Percentiles rank a stretch among this genome's conserved stretches.
These are phyloP conservation scores for Exocentrus adspersus DNA, from an alignment of 2,888 invertebrate genomes.

Conservation along the genomic window DNA sequence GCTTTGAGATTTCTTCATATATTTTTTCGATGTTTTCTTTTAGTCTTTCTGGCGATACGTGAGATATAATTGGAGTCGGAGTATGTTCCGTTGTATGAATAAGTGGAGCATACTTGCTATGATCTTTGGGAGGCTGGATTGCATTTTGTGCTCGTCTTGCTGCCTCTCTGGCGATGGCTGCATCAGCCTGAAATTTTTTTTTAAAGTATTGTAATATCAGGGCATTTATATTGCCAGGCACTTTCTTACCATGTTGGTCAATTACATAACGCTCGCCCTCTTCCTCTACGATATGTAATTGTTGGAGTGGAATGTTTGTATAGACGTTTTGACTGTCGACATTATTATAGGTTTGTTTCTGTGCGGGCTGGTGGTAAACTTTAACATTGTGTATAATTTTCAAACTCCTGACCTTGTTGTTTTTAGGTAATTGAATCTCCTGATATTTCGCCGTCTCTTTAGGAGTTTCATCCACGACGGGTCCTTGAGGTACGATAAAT, in stretches of 20 bases:
- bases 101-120: not conserved
- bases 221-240: conserved; percentile 12
- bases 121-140: not conserved
- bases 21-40: not conserved
- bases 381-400: conserved; percentile 36
- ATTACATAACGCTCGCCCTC: conserved; percentile 2
- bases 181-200: conserved; percentile 52
- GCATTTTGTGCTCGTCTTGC: conserved; percentile 18
- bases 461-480: not conserved
- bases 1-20: conserved; percentile 1
- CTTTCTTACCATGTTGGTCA: conserved; percentile 8
- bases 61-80: not conserved
- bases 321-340: not conserved
- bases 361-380: conserved; percentile 27
- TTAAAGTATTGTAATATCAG: conserved; percentile 50
- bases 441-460: conserved; percentile 43
- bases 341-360: not conserved
- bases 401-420: conserved; percentile 42
- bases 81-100: not conserved
- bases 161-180: conserved; percentile 34
- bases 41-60: not conserved
- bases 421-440: conserved; percentile 42
- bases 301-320: not conserved
- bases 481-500: conserved; percentile 46
- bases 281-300: not conserved